phyloP scores from a whole-genome alignment of 2,888 invertebrate genomes.

The Hybos culiciformis region DNA sequence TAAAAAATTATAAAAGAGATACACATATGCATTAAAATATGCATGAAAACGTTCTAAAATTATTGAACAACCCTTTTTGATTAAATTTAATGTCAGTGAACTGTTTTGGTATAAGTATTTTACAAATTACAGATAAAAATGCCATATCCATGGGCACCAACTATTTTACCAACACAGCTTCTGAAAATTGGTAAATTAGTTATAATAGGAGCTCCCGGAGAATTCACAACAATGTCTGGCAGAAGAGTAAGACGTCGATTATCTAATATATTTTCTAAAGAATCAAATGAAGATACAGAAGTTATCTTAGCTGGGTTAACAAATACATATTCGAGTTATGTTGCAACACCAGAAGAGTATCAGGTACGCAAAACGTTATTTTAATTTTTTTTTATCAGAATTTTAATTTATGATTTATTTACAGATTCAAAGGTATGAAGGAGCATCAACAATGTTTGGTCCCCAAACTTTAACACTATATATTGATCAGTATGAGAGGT shows the following conservation, averaged over 20 bases:
- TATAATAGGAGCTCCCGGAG: slow-evolving; percentile 74
- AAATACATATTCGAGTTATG: slow-evolving; percentile 81
- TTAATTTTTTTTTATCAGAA: background rate
- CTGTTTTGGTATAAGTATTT: too few relatives aligned
- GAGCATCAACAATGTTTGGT: slow-evolving; percentile 84
- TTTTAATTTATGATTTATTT: background rate
- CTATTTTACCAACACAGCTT: slow-evolving; percentile 67
- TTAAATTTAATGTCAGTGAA: too few relatives aligned
- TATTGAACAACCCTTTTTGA: slow-evolving; percentile 67
- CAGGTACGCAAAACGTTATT: slow-evolving; percentile 41
- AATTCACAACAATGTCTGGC: slow-evolving; percentile 93
- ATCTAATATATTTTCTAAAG: slow-evolving; percentile 33
- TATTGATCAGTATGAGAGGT: slow-evolving; percentile 54
- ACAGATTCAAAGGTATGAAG: slow-evolving; percentile 85
- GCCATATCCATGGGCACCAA: slow-evolving; percentile 86
- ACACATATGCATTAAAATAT: slow-evolving; percentile 57
- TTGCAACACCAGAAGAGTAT: slow-evolving; percentile 85
- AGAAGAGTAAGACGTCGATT: slow-evolving; percentile 46
- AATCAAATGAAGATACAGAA: slow-evolving; percentile 20
- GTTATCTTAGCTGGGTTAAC: slow-evolving; percentile 77
- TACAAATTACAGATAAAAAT: slow-evolving; percentile 60
- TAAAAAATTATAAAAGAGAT: too few relatives aligned
- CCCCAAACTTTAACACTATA: slow-evolving; percentile 80
- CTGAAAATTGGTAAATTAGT: slow-evolving; percentile 62
- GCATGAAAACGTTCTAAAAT: slow-evolving; percentile 87